Conservation (phyloP, 2,113 vertebrate species). For the Aviceda subcristata region DNA sequence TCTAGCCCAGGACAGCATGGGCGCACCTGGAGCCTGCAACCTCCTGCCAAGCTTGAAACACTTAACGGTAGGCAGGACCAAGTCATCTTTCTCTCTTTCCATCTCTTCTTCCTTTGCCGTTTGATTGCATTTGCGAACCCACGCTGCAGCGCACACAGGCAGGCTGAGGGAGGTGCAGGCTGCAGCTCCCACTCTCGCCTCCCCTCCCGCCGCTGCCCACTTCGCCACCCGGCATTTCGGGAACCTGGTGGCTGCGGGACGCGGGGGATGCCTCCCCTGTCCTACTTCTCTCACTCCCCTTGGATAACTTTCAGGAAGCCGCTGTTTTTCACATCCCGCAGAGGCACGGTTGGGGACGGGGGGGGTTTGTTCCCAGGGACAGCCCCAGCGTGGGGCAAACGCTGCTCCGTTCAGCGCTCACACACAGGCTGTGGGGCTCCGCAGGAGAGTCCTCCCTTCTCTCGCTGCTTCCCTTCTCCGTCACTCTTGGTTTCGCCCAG, state of each 20-base stretch:
- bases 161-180: no score
- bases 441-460: not conserved
- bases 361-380: not conserved
- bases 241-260: rapidly evolving
- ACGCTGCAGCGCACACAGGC: rapidly evolving
- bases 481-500: not conserved
- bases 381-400: rapidly evolving
- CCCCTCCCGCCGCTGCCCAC: not conserved
- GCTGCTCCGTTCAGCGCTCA: not conserved
- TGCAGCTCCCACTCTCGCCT: not conserved
- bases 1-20: not conserved
- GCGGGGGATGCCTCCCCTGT: not conserved
- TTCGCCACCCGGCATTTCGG: not conserved
- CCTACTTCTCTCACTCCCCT: not conserved
- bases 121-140: not conserved
- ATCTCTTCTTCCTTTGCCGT: not conserved
- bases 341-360: not conserved
- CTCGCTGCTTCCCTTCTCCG: not conserved
- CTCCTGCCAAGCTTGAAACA: not conserved
- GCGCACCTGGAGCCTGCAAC: not conserved
- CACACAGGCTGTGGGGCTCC: rapidly evolving
- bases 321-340: not conserved
- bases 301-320: rapidly evolving
- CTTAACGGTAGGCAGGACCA: not conserved
- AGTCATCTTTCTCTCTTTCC: not conserved